These are phyloP conservation scores for Catostylus mosaicus DNA, from an alignment of 30 jellyfish, hydroid and myxozoan species.

Conservation along the genomic window DNA sequence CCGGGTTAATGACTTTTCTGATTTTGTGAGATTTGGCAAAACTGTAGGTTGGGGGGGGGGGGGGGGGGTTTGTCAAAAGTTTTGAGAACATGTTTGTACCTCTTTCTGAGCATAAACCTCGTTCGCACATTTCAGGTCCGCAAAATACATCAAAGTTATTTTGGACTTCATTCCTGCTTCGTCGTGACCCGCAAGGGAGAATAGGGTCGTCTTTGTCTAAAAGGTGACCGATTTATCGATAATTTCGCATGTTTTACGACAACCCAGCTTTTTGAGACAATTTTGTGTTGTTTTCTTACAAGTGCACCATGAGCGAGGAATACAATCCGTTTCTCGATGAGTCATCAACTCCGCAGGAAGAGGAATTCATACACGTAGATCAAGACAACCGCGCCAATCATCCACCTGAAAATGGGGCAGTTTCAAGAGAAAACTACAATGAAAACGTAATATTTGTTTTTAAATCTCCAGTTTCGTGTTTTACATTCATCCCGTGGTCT, in stretches of 20 bases:
- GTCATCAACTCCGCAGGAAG: slow-evolving; percentile 28
- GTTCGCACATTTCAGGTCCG: slow-evolving; percentile 22
- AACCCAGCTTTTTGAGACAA: background rate
- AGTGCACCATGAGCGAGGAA: slow-evolving; percentile 53
- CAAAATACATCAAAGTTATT: background rate
- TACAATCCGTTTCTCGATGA: slow-evolving; percentile 79
- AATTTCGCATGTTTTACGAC: background rate
- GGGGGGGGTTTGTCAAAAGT: too few species aligned
- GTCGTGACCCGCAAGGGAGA: slow-evolving; percentile 1
- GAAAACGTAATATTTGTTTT: slow-evolving; percentile 25
- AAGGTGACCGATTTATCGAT: background rate
- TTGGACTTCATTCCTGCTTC: background rate
- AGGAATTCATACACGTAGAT: slow-evolving; percentile 45
- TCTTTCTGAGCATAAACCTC: background rate
- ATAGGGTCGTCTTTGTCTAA: background rate
- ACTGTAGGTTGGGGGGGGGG: too few species aligned
- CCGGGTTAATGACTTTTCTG: too few species aligned
- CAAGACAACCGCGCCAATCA: slow-evolving; percentile 18
- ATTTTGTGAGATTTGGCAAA: too few species aligned
- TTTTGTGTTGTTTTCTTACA: background rate
- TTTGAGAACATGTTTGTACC: too few species aligned
- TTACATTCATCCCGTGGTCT: too few species aligned
- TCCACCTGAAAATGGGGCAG: slow-evolving; percentile 41
- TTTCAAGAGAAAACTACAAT: slow-evolving; percentile 19
- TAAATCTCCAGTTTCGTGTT: background rate